Evolutionary conservation across 2,797 vertebrate genomes (phyloP).

Genomic region (Platalea minor): DNA sequence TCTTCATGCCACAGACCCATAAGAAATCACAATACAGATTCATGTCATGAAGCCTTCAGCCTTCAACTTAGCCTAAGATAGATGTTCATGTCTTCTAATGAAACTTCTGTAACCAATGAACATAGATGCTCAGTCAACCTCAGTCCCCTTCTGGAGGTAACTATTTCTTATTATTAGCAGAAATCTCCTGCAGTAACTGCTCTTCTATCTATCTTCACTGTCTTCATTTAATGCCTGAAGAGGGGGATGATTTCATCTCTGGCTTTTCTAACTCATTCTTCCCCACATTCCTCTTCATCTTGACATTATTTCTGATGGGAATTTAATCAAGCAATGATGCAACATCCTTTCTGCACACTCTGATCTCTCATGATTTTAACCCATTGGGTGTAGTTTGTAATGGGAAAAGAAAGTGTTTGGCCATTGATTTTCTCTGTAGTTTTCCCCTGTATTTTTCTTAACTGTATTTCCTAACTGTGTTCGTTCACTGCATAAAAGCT

Average conservation of each 20-base stretch:
- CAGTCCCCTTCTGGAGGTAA: neutral
- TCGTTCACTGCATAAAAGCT: neutral
- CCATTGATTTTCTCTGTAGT: neutral
- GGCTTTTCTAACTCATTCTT: neutral
- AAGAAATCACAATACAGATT: neutral
- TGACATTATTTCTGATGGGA: neutral
- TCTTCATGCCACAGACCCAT: neutral
- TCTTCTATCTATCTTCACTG: neutral
- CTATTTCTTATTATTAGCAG: neutral
- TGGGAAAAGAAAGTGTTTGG: neutral
- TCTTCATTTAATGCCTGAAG: neutral
- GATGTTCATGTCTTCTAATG: neutral
- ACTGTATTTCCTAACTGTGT: neutral
- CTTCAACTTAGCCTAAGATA: neutral
- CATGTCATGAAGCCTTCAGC: neutral
- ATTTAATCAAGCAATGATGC: neutral
- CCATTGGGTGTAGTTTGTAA: neutral
- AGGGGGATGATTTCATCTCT: neutral
- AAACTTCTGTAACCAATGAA: neutral
- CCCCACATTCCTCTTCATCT: neutral
- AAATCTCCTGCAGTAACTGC: neutral
- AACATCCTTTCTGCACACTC: neutral
- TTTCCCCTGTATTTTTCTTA: neutral
- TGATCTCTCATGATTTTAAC: neutral
- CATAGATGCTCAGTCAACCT: neutral